Base-by-base conservation (phyloP, 1,140 invertebrate genomes). In the Eumeta japonica region DNA sequence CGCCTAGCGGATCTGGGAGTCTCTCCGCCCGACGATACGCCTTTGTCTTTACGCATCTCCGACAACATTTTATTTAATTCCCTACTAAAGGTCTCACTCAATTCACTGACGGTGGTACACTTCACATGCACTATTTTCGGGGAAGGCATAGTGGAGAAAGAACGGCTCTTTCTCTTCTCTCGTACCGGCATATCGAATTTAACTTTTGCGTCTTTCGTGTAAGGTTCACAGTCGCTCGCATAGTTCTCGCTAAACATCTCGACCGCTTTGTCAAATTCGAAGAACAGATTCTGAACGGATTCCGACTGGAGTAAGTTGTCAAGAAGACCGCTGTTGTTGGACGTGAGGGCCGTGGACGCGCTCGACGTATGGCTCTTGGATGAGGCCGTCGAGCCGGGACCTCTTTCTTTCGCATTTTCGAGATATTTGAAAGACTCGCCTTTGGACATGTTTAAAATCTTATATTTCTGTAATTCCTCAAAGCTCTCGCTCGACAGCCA, bases 161-260 rank as follows among this genome's bases (percentile, higher is more conserved):
- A 72, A 2, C 51, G 49, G 54, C 66, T 72, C 35, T 54, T 64
- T 1, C 70, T 50, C 28, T 64, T 62, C 35, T 64, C 53, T 15
- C 50, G 39, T 10, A 48, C 31, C 9, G 43, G 35, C 30, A 59
- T 35, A 10, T 55, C 39, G n/a, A 7, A 7, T n/a, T 24, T 24
- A 5, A 7, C n/a, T 3, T 39, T 43, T 1, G 45, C 34, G 11
- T 60, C 50, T 35, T 60, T 59, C 1, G 64, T 67, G 17, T 74
- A 74, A 2, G 61, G 57, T 45, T 74, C 70, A 48, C 62, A 57
- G 45, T 74, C 70, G 54, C 70, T 74, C 37, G 59, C 32, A 43
- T 74, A 74, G 39, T 52, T 65, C 37, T 74, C 70, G 50, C 63
- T 66, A 34, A 74, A 74, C 48, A 66, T 41, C 16, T 74, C 70